These are phyloP conservation scores for Pogonognathellus flavescens DNA, from an alignment of 1,140 invertebrate species.

Conservation along the genomic window DNA sequence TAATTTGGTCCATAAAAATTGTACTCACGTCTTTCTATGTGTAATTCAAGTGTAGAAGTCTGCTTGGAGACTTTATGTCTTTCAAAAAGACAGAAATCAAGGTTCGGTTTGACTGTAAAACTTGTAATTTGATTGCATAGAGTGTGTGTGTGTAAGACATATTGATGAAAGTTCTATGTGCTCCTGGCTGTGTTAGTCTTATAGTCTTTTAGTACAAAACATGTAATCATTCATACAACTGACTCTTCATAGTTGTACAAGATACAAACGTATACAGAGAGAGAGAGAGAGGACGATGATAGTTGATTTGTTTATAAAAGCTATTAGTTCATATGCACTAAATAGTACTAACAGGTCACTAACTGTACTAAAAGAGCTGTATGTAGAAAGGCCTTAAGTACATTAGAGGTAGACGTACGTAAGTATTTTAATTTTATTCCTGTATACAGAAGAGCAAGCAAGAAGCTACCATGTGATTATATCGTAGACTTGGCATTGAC, in stretches of 20 bases:
- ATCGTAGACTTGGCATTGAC: background rate
- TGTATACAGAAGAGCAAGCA: too few species aligned
- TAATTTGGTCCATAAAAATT: slow-evolving; percentile 46
- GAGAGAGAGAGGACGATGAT: too few species aligned
- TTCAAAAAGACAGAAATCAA: slow-evolving; percentile 31
- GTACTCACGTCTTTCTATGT: background rate
- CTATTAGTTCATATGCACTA: too few species aligned
- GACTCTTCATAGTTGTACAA: too few species aligned
- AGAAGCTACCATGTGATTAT: too few species aligned
- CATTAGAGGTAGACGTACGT: background rate
- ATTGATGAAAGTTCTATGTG: background rate
- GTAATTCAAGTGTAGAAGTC: background rate
- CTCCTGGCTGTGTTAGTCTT: background rate
- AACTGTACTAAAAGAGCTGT: background rate
- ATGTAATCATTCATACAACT: too few species aligned
- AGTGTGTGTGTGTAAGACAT: background rate
- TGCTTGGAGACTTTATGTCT: slow-evolving; percentile 15
- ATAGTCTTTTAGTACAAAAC: background rate
- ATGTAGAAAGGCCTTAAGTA: background rate
- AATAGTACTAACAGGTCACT: too few species aligned
- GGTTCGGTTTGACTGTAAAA: slow-evolving; percentile 5
- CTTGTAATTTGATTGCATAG: too few species aligned
- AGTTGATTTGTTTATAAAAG: too few species aligned
- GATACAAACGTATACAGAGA: too few species aligned
- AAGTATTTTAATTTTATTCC: background rate